These are phyloP conservation scores for Yponomeuta malinellus DNA, from an alignment of 2,888 invertebrate species.

Conservation along the genomic window DNA sequence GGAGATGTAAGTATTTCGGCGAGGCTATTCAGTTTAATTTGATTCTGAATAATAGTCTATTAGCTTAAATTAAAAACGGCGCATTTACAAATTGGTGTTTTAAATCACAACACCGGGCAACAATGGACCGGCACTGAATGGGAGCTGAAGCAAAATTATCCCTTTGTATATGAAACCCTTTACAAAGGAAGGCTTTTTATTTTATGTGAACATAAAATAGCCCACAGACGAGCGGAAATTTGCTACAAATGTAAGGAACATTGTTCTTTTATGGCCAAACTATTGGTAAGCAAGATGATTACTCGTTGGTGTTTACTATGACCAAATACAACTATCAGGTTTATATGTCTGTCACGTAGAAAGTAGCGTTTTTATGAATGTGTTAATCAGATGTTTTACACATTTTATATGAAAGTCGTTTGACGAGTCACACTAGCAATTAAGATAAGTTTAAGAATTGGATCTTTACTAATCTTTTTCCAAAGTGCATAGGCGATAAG, in stretches of 20 bases:
- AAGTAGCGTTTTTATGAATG: too few species aligned
- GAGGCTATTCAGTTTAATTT: not conserved
- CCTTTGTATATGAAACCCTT: slow-evolving; percentile 57
- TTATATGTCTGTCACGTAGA: slow-evolving; percentile 13
- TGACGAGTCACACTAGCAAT: too few species aligned
- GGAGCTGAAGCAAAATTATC: slow-evolving; percentile 35
- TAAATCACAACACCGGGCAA: slow-evolving; percentile 27
- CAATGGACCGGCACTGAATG: slow-evolving; percentile 12
- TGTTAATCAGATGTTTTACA: too few species aligned
- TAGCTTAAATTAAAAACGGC: slow-evolving; percentile 24
- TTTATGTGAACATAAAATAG: slow-evolving; percentile 13
- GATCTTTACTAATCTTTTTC: too few species aligned
- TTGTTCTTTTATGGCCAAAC: slow-evolving; percentile 9
- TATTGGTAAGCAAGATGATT: not conserved
- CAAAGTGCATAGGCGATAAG: too few species aligned
- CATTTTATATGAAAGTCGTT: too few species aligned
- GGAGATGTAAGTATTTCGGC: not conserved
- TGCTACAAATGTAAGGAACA: not conserved
- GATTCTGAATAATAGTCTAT: slow-evolving; percentile 9
- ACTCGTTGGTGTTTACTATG: not conserved
- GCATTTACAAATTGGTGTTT: slow-evolving; percentile 40
- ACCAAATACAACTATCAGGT: not conserved
- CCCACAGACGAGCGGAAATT: not conserved
- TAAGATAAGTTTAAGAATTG: too few species aligned
- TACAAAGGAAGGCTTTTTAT: slow-evolving; percentile 39